phyloP scores from a whole-genome alignment of 2,888 invertebrate species.

The Acrobeloides nanus region DNA sequence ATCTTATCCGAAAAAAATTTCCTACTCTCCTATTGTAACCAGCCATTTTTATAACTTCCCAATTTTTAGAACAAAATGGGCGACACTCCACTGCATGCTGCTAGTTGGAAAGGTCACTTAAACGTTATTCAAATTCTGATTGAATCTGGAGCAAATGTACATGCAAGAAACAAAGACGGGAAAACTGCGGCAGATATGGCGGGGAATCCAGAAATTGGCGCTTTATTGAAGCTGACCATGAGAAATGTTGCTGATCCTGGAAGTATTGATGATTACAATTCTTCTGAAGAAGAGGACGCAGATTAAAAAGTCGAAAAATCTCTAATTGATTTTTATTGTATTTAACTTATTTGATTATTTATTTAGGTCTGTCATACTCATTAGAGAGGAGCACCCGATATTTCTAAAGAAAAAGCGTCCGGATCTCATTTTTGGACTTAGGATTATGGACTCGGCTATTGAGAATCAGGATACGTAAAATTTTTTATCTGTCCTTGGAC shows the following conservation, averaged over 20 bases:
- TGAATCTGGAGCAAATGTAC: slow-evolving; percentile 58
- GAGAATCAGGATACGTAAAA: no score
- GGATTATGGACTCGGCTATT: no score
- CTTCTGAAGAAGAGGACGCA: slow-evolving; percentile 25
- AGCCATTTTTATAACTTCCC: not conserved
- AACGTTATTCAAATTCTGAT: slow-evolving; percentile 61
- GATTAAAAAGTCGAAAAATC: no score
- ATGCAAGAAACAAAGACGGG: slow-evolving; percentile 60
- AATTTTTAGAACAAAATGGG: slow-evolving; percentile 63
- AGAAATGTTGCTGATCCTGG: slow-evolving; percentile 80
- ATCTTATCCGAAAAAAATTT: not conserved
- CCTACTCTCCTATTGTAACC: not conserved
- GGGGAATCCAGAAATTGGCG: slow-evolving; percentile 27
- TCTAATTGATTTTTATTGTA: no score
- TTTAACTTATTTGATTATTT: no score
- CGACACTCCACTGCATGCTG: slow-evolving; percentile 64
- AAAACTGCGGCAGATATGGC: slow-evolving; percentile 61
- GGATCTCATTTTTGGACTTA: no score
- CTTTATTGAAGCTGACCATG: slow-evolving; percentile 83
- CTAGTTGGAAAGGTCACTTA: slow-evolving; percentile 62
- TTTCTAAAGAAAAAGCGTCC: no score
- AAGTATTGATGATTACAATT: slow-evolving; percentile 20
- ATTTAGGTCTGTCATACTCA: no score
- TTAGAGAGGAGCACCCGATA: no score
- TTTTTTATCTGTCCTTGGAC: no score